Base-by-base conservation (phyloP, 2,888 invertebrate species). In the Rhopalosiphum nymphaeae region DNA sequence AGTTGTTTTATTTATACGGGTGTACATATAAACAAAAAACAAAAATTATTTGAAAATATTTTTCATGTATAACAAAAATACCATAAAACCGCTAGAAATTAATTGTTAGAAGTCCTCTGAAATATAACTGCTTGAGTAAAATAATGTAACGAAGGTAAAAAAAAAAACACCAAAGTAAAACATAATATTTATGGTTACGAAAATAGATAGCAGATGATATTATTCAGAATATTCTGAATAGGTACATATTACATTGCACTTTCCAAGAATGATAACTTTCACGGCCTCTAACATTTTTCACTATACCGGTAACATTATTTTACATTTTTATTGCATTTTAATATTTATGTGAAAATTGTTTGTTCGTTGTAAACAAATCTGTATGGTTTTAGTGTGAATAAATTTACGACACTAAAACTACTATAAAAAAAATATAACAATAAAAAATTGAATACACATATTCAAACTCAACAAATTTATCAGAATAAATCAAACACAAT, bases 301-400 rank as follows among this genome's bases (percentile, higher is more conserved):
- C 78, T 36, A 5, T 11, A n/a, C 25, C 36, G 21, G 44, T 57
- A 85, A 91, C 53, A 44, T 91, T 86, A 36, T 57, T 91, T 86
- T 87, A 86, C 92, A 88, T 92, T 92, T 92, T 88, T 87, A 92
- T 92, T 88, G 49, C 67, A 42, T 92, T 92, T 88, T 92, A 92
- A 87, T 92, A 88, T 87, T 92, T 67, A 88, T 92, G 67, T 29
- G 87, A 26, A 67, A 26, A 67, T 88, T 49, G 10, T 26, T 53
- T 87, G 36, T 67, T 7, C 61, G 16, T 25, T 36, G 92, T 67
- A 87, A 92, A 92, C 87, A 86, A 87, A 49, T 49, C 87, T 61
- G 42, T 56, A 57, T 11, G 26, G 26, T 78, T 44, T 90, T 25
- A 25, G 36, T 13, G 86, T 21, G 87, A 87, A 92, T 86, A 92